phyloP scores from a whole-genome alignment of 2,113 vertebrate species.

The Psittacara wagleri region DNA sequence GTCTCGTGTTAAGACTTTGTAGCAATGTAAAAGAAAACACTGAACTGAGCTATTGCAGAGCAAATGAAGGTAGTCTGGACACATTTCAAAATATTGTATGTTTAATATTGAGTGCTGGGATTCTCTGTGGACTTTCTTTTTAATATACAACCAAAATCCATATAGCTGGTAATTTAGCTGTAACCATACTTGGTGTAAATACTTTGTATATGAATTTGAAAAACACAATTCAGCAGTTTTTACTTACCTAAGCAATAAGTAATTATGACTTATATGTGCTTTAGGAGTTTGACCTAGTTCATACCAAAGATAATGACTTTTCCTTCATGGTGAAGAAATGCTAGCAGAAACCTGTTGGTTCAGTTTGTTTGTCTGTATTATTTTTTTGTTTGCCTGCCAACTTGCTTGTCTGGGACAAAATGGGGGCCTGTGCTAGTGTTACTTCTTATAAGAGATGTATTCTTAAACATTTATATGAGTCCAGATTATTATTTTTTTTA shows the following conservation, averaged over 20 bases:
- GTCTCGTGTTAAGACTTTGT: not conserved
- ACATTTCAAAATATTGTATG: not conserved
- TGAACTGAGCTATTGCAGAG: not conserved
- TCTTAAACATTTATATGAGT: not conserved
- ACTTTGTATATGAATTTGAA: rapidly evolving
- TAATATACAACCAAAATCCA: not conserved
- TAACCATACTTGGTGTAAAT: rapidly evolving
- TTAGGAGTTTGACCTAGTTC: not conserved
- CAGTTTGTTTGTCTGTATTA: not conserved
- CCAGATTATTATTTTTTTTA: not conserved
- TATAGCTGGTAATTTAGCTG: not conserved
- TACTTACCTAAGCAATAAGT: not conserved
- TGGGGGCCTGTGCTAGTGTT: not conserved
- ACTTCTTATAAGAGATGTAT: not conserved
- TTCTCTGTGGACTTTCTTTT: not conserved
- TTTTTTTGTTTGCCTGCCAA: not conserved
- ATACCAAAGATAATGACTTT: not conserved
- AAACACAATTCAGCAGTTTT: not conserved
- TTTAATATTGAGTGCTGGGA: not conserved
- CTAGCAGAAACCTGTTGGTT: not conserved
- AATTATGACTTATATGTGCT: not conserved
- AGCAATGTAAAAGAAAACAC: not conserved
- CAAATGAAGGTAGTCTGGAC: not conserved
- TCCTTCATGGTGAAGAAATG: not conserved
- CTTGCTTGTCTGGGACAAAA: not conserved